phyloP scores from a whole-genome alignment of 1,140 invertebrate species.

The Leptonema lineaticorne region DNA sequence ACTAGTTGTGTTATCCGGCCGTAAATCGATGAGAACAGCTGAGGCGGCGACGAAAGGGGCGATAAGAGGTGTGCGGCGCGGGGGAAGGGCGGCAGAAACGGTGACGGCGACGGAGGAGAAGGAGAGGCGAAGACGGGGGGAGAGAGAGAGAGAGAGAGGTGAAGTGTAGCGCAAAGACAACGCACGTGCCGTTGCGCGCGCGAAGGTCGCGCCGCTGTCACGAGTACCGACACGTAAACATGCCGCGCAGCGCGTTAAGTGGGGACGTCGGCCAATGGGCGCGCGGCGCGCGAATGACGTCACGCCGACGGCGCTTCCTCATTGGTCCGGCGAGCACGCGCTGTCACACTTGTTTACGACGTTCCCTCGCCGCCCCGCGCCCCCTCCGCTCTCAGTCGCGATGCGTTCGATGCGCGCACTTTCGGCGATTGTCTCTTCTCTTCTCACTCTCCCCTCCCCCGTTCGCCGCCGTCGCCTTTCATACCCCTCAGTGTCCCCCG shows the following conservation, averaged over 20 bases:
- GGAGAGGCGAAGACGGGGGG: neutral
- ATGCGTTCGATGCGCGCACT: neutral
- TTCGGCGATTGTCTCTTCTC: neutral
- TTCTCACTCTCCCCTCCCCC: conserved; percentile 10
- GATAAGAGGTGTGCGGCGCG: too few relatives aligned
- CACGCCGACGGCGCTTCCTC: conserved; percentile 1
- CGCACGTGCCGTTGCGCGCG: conserved; percentile 12
- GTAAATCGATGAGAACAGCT: too few relatives aligned
- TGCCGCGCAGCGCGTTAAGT: neutral
- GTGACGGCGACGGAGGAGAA: neutral
- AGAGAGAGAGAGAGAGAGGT: too few relatives aligned
- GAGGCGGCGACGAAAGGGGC: too few relatives aligned
- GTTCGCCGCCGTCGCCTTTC: neutral
- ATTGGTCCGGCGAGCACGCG: conserved; percentile 29
- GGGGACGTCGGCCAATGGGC: conserved; percentile 25
- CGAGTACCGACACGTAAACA: neutral
- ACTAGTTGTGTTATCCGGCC: too few relatives aligned
- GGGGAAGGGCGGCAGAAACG: too few relatives aligned
- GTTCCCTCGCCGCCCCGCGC: neutral
- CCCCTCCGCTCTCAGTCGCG: conserved; percentile 18
- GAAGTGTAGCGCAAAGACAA: too few relatives aligned
- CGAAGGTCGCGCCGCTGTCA: conserved; percentile 11
- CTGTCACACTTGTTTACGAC: neutral
- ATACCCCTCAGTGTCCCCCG: neutral
- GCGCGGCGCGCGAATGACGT: conserved; percentile 15